Percentiles rank a stretch among this genome's conserved stretches.
These are phyloP conservation scores for Metacarcinus magister DNA, from an alignment of 2,888 invertebrate species.

Conservation along the genomic window DNA sequence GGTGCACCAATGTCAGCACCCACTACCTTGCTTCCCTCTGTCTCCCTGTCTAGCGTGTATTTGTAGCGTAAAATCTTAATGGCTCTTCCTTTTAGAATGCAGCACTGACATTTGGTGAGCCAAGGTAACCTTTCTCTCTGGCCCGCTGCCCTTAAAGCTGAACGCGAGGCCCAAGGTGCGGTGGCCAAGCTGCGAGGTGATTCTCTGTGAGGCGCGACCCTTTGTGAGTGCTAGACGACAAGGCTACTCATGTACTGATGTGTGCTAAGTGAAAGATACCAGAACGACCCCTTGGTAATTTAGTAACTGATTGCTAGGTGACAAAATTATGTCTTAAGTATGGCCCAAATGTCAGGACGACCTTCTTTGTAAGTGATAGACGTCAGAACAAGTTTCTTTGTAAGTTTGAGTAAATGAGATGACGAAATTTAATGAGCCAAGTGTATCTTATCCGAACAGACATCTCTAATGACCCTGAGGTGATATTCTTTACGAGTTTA, in stretches of 20 bases:
- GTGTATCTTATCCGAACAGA: not conserved
- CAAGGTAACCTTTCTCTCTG: slow-evolving; percentile 53
- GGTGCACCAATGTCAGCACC: not conserved
- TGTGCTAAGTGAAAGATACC: not conserved
- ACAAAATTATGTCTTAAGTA: not conserved
- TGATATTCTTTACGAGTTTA: not conserved
- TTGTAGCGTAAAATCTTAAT: slow-evolving; percentile 62
- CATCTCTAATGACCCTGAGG: not conserved
- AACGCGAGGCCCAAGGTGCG: slow-evolving; percentile 11
- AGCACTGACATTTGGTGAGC: slow-evolving; percentile 57
- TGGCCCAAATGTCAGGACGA: not conserved
- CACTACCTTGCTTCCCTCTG: not conserved
- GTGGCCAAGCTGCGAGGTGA: not conserved
- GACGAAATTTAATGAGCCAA: not conserved
- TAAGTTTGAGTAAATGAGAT: not conserved
- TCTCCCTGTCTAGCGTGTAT: not conserved
- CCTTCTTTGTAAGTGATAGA: not conserved
- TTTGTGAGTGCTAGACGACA: not conserved
- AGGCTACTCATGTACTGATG: not conserved
- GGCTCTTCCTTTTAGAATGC: slow-evolving; percentile 53
- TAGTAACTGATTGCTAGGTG: not conserved
- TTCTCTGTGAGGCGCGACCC: not conserved
- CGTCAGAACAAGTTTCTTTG: not conserved
- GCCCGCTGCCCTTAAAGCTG: slow-evolving; percentile 63
- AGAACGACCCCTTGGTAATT: not conserved